A percentile compares a stretch with the other conserved stretches of the same genome.
These are phyloP conservation scores for Calosoma granatense DNA, from an alignment of 1,140 invertebrate genomes.

Conservation along the genomic window DNA sequence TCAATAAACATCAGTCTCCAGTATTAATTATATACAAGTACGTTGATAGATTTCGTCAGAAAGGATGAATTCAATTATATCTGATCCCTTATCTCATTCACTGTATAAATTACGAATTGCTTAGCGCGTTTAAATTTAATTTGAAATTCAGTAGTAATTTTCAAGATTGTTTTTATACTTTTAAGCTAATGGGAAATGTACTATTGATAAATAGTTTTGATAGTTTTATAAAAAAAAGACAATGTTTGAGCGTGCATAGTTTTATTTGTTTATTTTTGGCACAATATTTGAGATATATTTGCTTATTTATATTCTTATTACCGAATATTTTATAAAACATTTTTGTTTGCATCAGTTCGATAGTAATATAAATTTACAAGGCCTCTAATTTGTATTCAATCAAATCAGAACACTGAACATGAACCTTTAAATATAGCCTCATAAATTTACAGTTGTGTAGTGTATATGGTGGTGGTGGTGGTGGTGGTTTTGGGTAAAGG, in stretches of 20 bases:
- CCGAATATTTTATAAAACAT: background rate
- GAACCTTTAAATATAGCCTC: background rate
- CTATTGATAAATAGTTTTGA: background rate
- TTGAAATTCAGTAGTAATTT: too few relatives aligned
- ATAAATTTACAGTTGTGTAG: slow-evolving; percentile 4
- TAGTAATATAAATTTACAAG: slow-evolving; percentile 9
- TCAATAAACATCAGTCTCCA: too few relatives aligned
- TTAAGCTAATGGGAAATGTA: too few relatives aligned
- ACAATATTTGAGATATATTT: slow-evolving; percentile 8
- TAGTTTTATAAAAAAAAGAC: background rate
- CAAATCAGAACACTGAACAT: background rate
- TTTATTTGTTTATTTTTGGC: slow-evolving; percentile 1
- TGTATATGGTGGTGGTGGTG: too few relatives aligned
- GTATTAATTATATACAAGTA: too few relatives aligned
- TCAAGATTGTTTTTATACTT: too few relatives aligned
- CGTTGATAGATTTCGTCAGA: too few relatives aligned
- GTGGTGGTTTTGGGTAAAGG: too few relatives aligned
- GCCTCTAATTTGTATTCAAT: background rate
- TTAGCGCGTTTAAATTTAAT: too few relatives aligned
- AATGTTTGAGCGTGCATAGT: slow-evolving; percentile 1
- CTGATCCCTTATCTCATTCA: too few relatives aligned
- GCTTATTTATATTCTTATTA: slow-evolving; percentile 5
- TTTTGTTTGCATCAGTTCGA: slow-evolving; percentile 1
- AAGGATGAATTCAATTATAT: too few relatives aligned
- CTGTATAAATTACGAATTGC: too few relatives aligned